These are phyloP conservation scores for Lysandra coridon DNA, from an alignment of 2,888 invertebrate species.

Conservation along the genomic window DNA sequence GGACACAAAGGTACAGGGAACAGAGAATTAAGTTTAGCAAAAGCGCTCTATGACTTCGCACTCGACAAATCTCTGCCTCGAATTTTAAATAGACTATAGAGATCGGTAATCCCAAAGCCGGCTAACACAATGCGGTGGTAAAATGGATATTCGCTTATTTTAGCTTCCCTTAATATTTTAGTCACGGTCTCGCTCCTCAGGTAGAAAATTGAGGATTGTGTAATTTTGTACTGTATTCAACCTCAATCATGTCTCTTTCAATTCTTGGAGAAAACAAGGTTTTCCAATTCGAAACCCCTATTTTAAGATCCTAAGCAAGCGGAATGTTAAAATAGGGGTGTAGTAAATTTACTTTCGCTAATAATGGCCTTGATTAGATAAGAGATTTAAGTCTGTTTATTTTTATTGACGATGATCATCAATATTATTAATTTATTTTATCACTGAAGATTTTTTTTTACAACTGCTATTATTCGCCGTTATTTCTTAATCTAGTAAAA, in stretches of 20 bases:
- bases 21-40: slow-evolving; percentile 70
- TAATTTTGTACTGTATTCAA: slow-evolving; percentile 60
- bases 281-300: not conserved
- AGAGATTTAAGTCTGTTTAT: too few species aligned
- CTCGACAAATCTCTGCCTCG: slow-evolving; percentile 61
- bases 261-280: slow-evolving; percentile 35
- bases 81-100: slow-evolving; percentile 74
- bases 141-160: slow-evolving; percentile 73
- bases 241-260: slow-evolving; percentile 63
- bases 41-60: slow-evolving; percentile 64
- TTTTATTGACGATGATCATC: too few species aligned
- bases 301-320: not conserved
- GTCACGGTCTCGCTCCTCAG: slow-evolving; percentile 71
- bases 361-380: too few species aligned
- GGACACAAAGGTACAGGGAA: slow-evolving; percentile 40
- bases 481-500: too few species aligned
- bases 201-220: slow-evolving; percentile 79
- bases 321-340: not conserved
- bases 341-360: not conserved
- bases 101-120: slow-evolving; percentile 69
- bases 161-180: slow-evolving; percentile 71
- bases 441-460: too few species aligned
- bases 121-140: slow-evolving; percentile 67
- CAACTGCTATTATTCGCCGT: too few species aligned
- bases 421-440: too few species aligned